Evolutionary conservation across 2,113 vertebrate species (phyloP).

Genomic region (Eulemur rufifrons): DNA sequence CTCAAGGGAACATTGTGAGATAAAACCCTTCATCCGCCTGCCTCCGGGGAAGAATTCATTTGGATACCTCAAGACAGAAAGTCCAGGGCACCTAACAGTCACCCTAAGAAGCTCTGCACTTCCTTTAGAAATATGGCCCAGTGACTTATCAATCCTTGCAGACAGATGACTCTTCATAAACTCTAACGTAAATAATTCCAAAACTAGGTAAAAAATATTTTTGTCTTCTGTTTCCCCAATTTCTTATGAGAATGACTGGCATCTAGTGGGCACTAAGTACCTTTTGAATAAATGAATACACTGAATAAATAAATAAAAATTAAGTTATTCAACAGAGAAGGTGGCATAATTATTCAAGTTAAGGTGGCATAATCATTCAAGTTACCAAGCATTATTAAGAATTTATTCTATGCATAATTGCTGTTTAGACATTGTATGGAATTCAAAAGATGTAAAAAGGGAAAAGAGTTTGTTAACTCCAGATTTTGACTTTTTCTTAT

Average conservation of each 20-base stretch:
- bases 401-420: not conserved
- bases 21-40: not conserved
- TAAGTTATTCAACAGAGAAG: not conserved
- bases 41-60: slow-evolving; percentile 6
- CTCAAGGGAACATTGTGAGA: not conserved
- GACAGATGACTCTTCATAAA: not conserved
- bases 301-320: not conserved
- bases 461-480: not conserved
- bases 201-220: not conserved
- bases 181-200: not conserved
- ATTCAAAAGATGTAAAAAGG: not conserved
- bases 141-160: not conserved
- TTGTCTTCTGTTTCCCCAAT: not conserved
- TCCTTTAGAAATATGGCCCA: not conserved
- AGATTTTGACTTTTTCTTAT: not conserved
- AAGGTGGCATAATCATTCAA: not conserved
- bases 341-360: no score
- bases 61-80: not conserved
- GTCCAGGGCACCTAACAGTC: not conserved
- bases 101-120: not conserved
- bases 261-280: not conserved
- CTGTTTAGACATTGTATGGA: not conserved
- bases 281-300: not conserved
- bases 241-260: not conserved
- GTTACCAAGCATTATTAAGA: not conserved